Evolutionary conservation across 2,797 vertebrate genomes (phyloP).

Genomic region (Uromys caudimaculatus): DNA sequence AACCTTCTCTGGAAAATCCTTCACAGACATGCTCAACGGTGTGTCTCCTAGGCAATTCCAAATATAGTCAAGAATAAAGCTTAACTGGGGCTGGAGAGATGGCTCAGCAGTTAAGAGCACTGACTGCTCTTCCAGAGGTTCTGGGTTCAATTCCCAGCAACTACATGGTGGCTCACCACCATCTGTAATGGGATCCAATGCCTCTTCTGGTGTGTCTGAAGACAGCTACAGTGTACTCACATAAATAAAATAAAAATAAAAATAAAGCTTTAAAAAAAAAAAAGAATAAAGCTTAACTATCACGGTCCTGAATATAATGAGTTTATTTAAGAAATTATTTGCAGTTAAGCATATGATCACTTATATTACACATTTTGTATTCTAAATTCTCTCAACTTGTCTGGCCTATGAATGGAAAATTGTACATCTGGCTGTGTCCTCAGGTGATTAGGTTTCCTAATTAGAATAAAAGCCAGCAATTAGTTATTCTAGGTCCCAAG

Average conservation of each 20-base stretch:
- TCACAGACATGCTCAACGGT: not conserved
- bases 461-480: not conserved
- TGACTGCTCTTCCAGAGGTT: no score
- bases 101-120: no score
- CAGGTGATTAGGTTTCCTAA: slow-evolving; percentile 14
- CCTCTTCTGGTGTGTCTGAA: no score
- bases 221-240: no score
- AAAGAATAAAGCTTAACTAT: not conserved
- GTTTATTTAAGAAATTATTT: not conserved
- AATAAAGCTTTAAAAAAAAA: no score
- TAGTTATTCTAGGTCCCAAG: not conserved
- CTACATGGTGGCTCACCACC: no score
- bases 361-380: not conserved
- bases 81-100: not conserved
- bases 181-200: no score
- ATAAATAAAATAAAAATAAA: no score
- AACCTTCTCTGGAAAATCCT: not conserved
- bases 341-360: not conserved
- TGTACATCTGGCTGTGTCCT: slow-evolving; percentile 23
- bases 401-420: not conserved
- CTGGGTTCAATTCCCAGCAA: no score
- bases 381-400: not conserved
- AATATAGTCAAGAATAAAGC: not conserved
- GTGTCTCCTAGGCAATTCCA: not conserved
- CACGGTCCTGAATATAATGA: not conserved